These are phyloP conservation scores for Tachina grossa DNA, from an alignment of 2,888 invertebrate genomes.

Conservation along the genomic window DNA sequence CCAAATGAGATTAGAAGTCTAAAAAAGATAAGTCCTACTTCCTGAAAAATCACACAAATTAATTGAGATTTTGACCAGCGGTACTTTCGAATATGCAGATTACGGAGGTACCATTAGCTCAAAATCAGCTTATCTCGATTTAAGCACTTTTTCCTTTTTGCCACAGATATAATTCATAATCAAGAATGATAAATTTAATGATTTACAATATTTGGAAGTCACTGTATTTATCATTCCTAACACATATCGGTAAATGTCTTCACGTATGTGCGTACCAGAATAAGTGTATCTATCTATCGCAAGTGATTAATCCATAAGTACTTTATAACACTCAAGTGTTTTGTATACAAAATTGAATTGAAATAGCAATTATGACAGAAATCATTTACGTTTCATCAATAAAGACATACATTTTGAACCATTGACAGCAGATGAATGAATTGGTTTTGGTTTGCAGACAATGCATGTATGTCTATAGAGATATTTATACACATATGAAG, in stretches of 20 bases:
- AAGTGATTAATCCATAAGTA: constrained; percentile 71
- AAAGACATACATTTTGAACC: constrained; percentile 50
- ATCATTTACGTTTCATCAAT: constrained; percentile 69
- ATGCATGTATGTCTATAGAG: background rate
- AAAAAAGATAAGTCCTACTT: too few relatives aligned
- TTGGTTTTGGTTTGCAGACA: constrained; percentile 46
- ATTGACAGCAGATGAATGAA: constrained; percentile 44
- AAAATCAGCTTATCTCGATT: too few relatives aligned
- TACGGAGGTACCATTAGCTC: too few relatives aligned
- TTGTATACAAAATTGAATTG: constrained; percentile 68
- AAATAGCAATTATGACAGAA: constrained; percentile 71
- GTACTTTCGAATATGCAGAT: too few relatives aligned
- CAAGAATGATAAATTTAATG: too few relatives aligned
- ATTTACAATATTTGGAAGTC: background rate
- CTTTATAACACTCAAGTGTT: constrained; percentile 71
- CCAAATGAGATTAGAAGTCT: too few relatives aligned
- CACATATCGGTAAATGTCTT: background rate
- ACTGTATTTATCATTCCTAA: constrained; percentile 5
- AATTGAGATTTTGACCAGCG: too few relatives aligned
- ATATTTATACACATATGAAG: constrained; percentile 3
- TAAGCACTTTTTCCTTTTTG: too few relatives aligned
- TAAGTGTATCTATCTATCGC: constrained; percentile 42
- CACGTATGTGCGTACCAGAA: background rate
- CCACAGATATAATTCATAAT: too few relatives aligned
- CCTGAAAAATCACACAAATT: too few relatives aligned